phyloP scores from a whole-genome alignment of 2,888 invertebrate species.

The Diabrotica balteata region DNA sequence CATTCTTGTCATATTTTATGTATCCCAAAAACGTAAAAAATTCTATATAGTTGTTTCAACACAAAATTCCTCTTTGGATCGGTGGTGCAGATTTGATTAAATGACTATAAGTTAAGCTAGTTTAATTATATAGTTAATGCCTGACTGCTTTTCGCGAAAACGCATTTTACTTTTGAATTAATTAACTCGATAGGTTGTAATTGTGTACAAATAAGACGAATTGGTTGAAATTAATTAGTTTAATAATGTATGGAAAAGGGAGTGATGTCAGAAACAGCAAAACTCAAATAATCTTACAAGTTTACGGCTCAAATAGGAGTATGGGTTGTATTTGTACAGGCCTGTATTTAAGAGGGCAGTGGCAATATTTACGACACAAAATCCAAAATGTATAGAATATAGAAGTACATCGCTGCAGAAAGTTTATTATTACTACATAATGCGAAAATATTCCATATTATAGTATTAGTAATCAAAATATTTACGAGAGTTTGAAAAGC shows the following conservation, averaged over 20 bases:
- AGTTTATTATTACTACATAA: no score
- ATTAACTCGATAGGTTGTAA: conserved; percentile 1
- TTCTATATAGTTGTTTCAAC: no score
- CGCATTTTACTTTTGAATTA: not conserved
- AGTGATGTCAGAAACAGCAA: conserved; percentile 21
- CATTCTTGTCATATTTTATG: no score
- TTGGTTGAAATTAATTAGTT: conserved; percentile 19
- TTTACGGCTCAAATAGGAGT: not conserved
- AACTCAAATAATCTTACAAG: conserved; percentile 22
- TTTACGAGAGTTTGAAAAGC: no score
- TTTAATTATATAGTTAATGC: not conserved
- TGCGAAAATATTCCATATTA: no score
- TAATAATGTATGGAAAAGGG: conserved; percentile 15
- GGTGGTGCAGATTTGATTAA: no score
- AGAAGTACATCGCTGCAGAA: no score
- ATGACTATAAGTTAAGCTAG: not conserved
- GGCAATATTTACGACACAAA: no score
- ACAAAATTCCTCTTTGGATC: no score
- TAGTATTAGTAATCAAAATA: no score
- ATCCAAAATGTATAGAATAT: no score
- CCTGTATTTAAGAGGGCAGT: not conserved
- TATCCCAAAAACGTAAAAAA: no score
- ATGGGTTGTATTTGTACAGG: not conserved
- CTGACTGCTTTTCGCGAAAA: not conserved
- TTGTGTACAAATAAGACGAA: conserved; percentile 2